Evolutionary conservation across 92 coral and sea anemone species (phyloP).

Genomic region (Epizoanthus rinbou): DNA sequence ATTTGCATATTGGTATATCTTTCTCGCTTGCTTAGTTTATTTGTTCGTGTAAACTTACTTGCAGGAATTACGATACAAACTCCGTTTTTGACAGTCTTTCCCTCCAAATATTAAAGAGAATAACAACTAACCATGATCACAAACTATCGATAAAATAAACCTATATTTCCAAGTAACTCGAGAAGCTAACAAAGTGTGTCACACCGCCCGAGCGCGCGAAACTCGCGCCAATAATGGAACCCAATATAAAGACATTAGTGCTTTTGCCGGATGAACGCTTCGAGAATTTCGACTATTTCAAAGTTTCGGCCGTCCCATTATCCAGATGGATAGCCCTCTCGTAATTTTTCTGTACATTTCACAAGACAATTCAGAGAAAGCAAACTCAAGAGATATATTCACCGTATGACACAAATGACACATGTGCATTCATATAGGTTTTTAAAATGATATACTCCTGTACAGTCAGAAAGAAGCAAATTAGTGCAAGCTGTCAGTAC

Average conservation of each 20-base stretch:
- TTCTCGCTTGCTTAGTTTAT: background rate
- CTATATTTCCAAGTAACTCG: background rate
- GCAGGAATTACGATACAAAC: background rate
- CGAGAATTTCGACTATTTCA: background rate
- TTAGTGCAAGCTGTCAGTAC: conserved; percentile 29
- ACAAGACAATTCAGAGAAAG: background rate
- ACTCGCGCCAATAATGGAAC: conserved; percentile 11
- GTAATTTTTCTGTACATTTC: background rate
- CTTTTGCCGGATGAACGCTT: conserved; percentile 3
- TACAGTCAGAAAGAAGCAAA: background rate
- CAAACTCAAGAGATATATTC: background rate
- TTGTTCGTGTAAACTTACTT: background rate
- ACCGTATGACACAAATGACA: background rate
- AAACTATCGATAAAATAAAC: too few species aligned
- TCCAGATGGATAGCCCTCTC: background rate
- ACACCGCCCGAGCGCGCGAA: conserved; percentile 6
- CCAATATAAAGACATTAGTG: conserved; percentile 20
- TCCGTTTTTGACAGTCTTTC: background rate
- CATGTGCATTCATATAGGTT: background rate
- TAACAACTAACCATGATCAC: background rate
- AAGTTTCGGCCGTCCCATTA: background rate
- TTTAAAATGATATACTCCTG: background rate
- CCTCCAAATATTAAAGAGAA: background rate
- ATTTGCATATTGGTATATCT: conserved; percentile 36
- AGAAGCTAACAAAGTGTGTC: background rate